Evolutionary conservation across 1,140 invertebrate genomes (phyloP).

Genomic region (Drosophila repletoides): DNA sequence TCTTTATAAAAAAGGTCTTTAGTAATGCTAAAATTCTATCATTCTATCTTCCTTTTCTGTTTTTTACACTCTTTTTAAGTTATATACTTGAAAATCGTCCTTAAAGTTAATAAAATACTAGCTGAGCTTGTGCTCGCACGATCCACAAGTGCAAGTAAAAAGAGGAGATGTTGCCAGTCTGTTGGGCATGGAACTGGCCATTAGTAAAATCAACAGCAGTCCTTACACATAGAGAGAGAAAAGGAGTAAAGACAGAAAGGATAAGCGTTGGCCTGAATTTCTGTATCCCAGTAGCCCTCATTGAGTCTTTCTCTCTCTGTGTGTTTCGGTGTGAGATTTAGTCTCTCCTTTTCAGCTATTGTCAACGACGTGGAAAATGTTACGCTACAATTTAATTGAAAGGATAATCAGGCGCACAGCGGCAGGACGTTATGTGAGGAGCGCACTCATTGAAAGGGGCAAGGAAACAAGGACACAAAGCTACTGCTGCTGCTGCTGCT

Average conservation of each 20-base stretch:
- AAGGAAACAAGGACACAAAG: conserved; percentile 47
- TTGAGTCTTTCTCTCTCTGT: background rate
- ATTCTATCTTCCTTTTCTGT: too few relatives aligned
- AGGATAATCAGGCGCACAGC: conserved; percentile 78
- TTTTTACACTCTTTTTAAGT: too few relatives aligned
- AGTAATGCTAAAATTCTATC: too few relatives aligned
- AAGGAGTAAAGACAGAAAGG: background rate
- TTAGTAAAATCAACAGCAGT: conserved; percentile 67
- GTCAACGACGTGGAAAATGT: conserved; percentile 76
- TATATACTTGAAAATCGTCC: too few relatives aligned
- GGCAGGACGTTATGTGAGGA: conserved; percentile 55
- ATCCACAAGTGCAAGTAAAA: background rate
- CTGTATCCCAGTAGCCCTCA: background rate
- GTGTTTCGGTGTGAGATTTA: background rate
- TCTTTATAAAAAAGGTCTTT: too few relatives aligned
- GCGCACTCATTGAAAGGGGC: conserved; percentile 39
- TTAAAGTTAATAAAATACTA: background rate
- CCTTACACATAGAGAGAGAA: conserved; percentile 13
- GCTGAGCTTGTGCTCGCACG: background rate
- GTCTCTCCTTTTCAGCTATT: conserved; percentile 23
- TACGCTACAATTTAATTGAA: conserved; percentile 81
- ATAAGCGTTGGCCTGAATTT: conserved; percentile 26
- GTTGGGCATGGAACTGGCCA: conserved; percentile 26
- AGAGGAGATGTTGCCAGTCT: conserved; percentile 2
- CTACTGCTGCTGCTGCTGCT: too few relatives aligned